Percentiles rank a stretch among this genome's conserved stretches.
Conservation (phyloP, 2,797 vertebrate species). For the Trematomus bernacchii region DNA sequence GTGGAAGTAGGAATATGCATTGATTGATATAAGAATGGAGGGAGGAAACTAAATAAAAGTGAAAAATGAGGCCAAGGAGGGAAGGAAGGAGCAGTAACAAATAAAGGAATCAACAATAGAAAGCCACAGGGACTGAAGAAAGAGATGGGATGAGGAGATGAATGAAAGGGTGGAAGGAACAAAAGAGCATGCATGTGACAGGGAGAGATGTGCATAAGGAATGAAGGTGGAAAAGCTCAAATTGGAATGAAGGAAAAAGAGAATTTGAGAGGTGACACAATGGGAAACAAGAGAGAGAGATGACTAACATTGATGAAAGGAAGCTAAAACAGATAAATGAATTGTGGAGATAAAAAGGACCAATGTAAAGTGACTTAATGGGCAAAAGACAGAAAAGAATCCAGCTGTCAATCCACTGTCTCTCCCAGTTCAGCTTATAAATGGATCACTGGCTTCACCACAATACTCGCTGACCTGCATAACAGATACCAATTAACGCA, state of each 20-base stretch:
- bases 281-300: not conserved
- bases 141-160: not conserved
- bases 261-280: not conserved
- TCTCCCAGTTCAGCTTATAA: slow-evolving; percentile 50
- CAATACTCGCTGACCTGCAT: slow-evolving; percentile 63
- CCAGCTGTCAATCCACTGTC: slow-evolving; percentile 39
- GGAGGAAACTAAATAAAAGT: not conserved
- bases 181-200: not conserved
- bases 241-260: not conserved
- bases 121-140: not conserved
- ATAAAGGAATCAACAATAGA: not conserved
- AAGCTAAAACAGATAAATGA: not conserved
- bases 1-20: not conserved
- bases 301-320: not conserved
- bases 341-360: not conserved
- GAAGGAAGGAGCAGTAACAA: not conserved
- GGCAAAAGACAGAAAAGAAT: slow-evolving; percentile 43
- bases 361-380: slow-evolving; percentile 20
- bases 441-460: slow-evolving; percentile 54
- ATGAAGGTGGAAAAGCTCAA: not conserved
- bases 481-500: slow-evolving; percentile 68
- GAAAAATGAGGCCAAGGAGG: not conserved
- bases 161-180: not conserved
- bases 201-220: not conserved
- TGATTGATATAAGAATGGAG: not conserved